Percentiles rank a stretch among this genome's conserved stretches.
These are phyloP conservation scores for Sebastes fasciatus DNA, from an alignment of 2,113 vertebrate species.

Conservation along the genomic window DNA sequence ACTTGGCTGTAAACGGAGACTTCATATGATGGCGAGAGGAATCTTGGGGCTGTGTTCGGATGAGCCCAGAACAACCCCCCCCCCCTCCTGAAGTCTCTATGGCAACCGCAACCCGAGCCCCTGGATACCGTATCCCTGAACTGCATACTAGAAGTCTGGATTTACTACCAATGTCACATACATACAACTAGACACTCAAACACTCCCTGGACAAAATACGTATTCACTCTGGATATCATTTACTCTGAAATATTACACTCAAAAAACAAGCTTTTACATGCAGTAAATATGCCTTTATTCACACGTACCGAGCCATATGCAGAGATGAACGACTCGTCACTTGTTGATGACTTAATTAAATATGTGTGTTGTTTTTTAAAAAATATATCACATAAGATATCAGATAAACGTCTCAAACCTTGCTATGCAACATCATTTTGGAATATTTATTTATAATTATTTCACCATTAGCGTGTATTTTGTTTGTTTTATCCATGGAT, in stretches of 20 bases:
- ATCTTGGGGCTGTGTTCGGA: slow-evolving; percentile 59
- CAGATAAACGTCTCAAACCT: background rate
- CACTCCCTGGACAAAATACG: slow-evolving; percentile 4
- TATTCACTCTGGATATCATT: background rate
- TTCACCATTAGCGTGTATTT: background rate
- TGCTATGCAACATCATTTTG: background rate
- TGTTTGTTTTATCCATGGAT: background rate
- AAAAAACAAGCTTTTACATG: background rate
- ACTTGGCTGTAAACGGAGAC: slow-evolving; percentile 72
- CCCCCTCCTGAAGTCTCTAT: slow-evolving; percentile 57
- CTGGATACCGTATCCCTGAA: slow-evolving; percentile 59
- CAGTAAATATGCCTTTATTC: background rate
- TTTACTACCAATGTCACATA: slow-evolving; percentile 44
- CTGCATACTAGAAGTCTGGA: slow-evolving; percentile 54
- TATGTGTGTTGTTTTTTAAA: too few species aligned
- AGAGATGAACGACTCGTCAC: background rate
- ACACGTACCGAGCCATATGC: background rate
- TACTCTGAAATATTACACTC: background rate
- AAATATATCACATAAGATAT: background rate
- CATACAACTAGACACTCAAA: slow-evolving; percentile 6
- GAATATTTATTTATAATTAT: background rate
- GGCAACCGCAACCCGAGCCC: slow-evolving; percentile 75
- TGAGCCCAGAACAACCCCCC: slow-evolving; percentile 23
- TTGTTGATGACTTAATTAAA: background rate
- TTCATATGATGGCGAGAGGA: slow-evolving; percentile 73